Base-by-base conservation (phyloP, 1,140 invertebrate genomes). In the Teleogryllus occipitalis region DNA sequence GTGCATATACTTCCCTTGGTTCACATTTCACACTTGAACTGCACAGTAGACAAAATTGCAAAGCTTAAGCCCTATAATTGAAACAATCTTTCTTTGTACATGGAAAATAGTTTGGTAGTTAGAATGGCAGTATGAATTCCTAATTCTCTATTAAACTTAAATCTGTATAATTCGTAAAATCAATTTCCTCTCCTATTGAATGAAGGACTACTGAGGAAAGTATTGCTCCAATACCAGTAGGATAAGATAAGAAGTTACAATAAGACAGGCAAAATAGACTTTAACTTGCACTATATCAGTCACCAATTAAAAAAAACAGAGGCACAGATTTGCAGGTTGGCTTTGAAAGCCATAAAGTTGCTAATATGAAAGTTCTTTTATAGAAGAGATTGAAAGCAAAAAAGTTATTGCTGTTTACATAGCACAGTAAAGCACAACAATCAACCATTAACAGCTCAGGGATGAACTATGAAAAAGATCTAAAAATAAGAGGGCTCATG, bases 151-250 rank as follows among this genome's bases (percentile, higher is more conserved):
- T 39, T 2, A 39, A 39, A 39, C 27, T 39, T 39, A 39, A 39
- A 39, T 39, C 27, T 39, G 27, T 39, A 5, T 39, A 39, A 39
- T 39, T 39, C 1, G 27, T 39, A 39, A 39, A 39, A 39, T 39
- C 27, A 39, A 39, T 39, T 39, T 39, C 27, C 27, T 39, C 5
- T 39, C 5, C 27, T 39, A 39, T 39, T 39, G 27, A 39, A 39
- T 39, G 27, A 39, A 39, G 27, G 27, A 39, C 27, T 39, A 39
- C 27, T 39, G 27, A 39, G 27, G 27, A 39, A 3, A 14, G 18
- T 65, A 65, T 65, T 65, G 54, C 54, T 65, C 54, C 54, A 65
- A 18, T 65, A 65, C 54, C 54, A 65, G 54, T 65, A 65, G 54
- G 54, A 65, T 14, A 39, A 39, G 27, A 39, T 39, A 39, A 39